These are phyloP conservation scores for Acanthosepion lycidas DNA, from an alignment of 2,888 invertebrate species.

Conservation along the genomic window DNA sequence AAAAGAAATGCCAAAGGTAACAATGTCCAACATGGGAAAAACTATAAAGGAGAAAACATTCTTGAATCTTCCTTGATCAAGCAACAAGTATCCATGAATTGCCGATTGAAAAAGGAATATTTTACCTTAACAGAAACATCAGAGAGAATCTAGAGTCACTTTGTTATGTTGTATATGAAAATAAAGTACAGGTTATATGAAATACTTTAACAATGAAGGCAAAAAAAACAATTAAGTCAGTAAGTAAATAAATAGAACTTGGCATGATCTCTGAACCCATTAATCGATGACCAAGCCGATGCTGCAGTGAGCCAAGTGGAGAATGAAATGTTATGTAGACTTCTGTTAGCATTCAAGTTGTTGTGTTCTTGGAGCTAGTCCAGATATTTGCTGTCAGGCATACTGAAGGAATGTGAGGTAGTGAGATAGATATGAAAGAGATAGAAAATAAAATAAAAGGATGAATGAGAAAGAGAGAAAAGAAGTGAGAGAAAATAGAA, in stretches of 20 bases:
- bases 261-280: not conserved
- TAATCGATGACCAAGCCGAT: slow-evolving; percentile 4
- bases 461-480: not conserved
- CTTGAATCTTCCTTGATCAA: not conserved
- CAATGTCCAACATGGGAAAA: not conserved
- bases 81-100: not conserved
- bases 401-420: not conserved
- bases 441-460: not conserved
- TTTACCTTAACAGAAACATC: not conserved
- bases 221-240: not conserved
- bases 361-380: not conserved
- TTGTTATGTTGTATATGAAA: not conserved
- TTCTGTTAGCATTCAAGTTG: not conserved
- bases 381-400: not conserved
- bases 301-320: not conserved
- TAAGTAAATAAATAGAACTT: slow-evolving; percentile 6
- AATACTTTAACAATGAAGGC: not conserved
- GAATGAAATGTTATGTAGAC: not conserved
- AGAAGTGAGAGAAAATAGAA: not conserved
- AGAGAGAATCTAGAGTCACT: too few relatives aligned
- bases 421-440: not conserved
- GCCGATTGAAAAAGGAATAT: not conserved
- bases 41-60: not conserved
- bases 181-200: not conserved
- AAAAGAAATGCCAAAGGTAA: not conserved